Evolutionary conservation across 2,113 vertebrate genomes (phyloP), one percentile per base, ranked within the genome.

Genomic region (Gallinago undulata): DNA sequence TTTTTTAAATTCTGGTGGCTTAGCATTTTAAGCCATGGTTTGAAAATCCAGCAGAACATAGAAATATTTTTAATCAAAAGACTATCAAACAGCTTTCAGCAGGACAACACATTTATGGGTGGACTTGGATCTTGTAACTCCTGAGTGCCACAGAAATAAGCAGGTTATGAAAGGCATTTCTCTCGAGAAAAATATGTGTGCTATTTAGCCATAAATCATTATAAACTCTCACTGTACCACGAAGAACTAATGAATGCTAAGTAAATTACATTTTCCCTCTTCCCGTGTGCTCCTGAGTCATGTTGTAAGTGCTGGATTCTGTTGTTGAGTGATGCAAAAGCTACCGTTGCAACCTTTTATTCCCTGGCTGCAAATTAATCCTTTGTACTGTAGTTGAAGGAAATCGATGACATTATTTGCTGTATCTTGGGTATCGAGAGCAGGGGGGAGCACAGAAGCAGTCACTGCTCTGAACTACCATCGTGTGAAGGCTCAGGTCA

Each of bases 241-340:
- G 78, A 97, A 97, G 95, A 97, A 97, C 96, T 97, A 89, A 97
- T 90, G 86, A 97, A 88, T 30, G 3, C 88, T 79, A 94, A 89
- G 89, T 89, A 97, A 97, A 96, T 95, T 2, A 82, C 75, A 90
- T 96, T 84, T 77, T 33, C 30, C 37, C 83, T 90, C 53, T 70
- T 91, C 75, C 77, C 33, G 2, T 79, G 90, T 90, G 93, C 94
- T 97, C 89, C 87, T 70, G 90, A 97, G 94, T 87, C 82, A 77
- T 24, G 57, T 96, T 97, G 82, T 85, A 95, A 95, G 91, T 92
- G 78, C 89, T 39, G 37, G 64, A 90, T 95, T 96, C 93, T 96
- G 78, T 95, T 97, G 93, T 31, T 95, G 94, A 97, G 94, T 97
- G 96, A 97, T 97, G 95, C 78, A 74, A 95, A 98, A 97, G 76